A percentile compares a stretch with the other conserved stretches of the same genome.
Conservation (phyloP, 64 coral and sea anemone species). For the Trachythela sp. region DNA sequence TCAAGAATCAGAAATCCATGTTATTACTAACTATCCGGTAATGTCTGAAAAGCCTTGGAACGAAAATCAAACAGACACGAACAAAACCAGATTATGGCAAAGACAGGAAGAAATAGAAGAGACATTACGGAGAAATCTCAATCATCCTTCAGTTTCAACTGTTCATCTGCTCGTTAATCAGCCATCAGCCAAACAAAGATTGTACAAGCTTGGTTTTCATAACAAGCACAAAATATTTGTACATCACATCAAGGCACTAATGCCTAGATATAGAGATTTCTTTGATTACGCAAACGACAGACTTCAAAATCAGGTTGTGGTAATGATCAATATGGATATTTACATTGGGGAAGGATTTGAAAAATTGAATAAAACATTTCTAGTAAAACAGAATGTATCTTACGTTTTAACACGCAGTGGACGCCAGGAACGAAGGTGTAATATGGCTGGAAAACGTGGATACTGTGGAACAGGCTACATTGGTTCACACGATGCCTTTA, state of each 20-base stretch:
- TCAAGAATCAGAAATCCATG: not conserved
- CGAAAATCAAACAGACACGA: not conserved
- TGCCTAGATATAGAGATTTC: not conserved
- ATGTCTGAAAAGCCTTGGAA: not conserved
- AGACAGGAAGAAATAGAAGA: not conserved
- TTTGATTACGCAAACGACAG: not conserved
- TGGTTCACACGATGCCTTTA: not conserved
- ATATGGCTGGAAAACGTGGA: not conserved
- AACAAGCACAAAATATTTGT: not conserved
- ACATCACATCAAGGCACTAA: not conserved
- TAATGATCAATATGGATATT: not conserved
- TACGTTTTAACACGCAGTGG: not conserved
- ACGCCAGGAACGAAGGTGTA: not conserved
- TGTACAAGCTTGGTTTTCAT: not conserved
- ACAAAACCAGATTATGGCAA: not conserved
- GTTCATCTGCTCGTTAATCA: not conserved
- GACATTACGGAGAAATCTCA: not conserved
- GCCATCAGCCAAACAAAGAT: not conserved
- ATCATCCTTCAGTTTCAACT: not conserved
- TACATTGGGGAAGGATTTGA: slow-evolving; percentile 15
- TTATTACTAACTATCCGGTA: not conserved
- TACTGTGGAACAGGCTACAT: not conserved
- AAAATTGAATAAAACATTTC: not conserved
- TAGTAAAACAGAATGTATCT: not conserved
- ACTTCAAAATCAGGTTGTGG: not conserved